Base-by-base conservation (phyloP, 2,888 invertebrate genomes). In the Pammene aurita region DNA sequence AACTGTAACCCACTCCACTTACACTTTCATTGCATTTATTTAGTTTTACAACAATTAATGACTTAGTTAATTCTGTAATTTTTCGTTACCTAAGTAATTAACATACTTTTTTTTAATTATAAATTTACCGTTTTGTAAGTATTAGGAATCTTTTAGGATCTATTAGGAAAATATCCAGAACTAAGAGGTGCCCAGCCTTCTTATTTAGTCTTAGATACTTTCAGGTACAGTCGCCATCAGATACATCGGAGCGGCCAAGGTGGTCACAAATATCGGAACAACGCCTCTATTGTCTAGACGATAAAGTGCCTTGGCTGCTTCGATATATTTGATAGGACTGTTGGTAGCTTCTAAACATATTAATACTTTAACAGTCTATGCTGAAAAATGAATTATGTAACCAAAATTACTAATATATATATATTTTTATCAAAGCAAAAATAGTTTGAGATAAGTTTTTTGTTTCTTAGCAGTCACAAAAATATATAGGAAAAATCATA, bases 11-110 rank as follows among this genome's bases (percentile, higher is more conserved):
- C 71, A 58, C 57, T 72, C 62, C 68, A 60, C 76, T 73, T 76
- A 79, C 76, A 81, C 73, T 77, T 74, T 71, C 73, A 77, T 79
- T 77, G 77, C 75, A 74, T 81, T 81, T 80, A 80, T 80, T 80
- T 74, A 71, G 72, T 77, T 75, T 79, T 72, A 74, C 74, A 81
- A 80, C 78, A 78, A 73, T 74, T 74, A 67, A 73, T 74, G 74
- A 73, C 74, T 77, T 72, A 73, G 74, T 71, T 71, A 57, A 54
- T 62, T 76, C 73, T 73, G 74, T 72, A 60, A 73, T 72, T 71
- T 52, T 71, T 57, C 55, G 63, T 70, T 65, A 71, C 68, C 55
- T 70, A 64, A 63, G 46, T 66, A 67, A 62, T 65, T 70, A 75
- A 72, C 67, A 70, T 72, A 67, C 9, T 70, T 60, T 7, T 67